These are phyloP conservation scores for Folsomia candida DNA, from an alignment of 2,888 invertebrate species.

Conservation along the genomic window DNA sequence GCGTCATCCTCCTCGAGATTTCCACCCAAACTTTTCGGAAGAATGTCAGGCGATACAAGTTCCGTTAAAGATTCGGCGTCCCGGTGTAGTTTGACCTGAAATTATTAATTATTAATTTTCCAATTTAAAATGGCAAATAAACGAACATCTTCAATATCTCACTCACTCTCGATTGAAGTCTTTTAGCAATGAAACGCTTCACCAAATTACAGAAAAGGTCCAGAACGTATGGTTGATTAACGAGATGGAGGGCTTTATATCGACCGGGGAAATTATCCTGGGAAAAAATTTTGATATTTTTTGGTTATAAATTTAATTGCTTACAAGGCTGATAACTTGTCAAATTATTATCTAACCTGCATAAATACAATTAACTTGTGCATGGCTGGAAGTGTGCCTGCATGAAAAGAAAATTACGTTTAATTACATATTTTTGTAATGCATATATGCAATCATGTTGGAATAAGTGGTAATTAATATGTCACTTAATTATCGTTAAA, in stretches of 20 bases:
- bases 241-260: constrained; percentile 29
- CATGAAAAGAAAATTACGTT: too few relatives aligned
- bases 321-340: too few relatives aligned
- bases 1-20: constrained; percentile 19
- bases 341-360: too few relatives aligned
- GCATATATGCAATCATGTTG: too few relatives aligned
- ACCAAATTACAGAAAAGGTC: constrained; percentile 22
- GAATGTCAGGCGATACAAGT: constrained; percentile 6
- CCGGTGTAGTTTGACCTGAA: constrained; percentile 27
- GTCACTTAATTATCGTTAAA: too few relatives aligned
- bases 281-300: not conserved
- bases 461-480: too few relatives aligned
- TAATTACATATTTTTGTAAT: too few relatives aligned
- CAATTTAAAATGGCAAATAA: constrained; percentile 5
- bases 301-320: constrained; percentile 20
- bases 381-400: constrained; percentile 18
- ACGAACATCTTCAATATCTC: too few relatives aligned
- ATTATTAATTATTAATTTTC: not conserved
- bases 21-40: constrained; percentile 26
- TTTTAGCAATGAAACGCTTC: constrained; percentile 25
- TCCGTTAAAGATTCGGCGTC: constrained; percentile 17
- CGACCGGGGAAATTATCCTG: constrained; percentile 30
- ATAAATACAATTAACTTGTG: constrained; percentile 22
- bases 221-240: constrained; percentile 29
- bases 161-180: constrained; percentile 23